These are phyloP conservation scores for Callyntrura sp. DNA, from an alignment of 2,888 invertebrate genomes.

Conservation along the genomic window DNA sequence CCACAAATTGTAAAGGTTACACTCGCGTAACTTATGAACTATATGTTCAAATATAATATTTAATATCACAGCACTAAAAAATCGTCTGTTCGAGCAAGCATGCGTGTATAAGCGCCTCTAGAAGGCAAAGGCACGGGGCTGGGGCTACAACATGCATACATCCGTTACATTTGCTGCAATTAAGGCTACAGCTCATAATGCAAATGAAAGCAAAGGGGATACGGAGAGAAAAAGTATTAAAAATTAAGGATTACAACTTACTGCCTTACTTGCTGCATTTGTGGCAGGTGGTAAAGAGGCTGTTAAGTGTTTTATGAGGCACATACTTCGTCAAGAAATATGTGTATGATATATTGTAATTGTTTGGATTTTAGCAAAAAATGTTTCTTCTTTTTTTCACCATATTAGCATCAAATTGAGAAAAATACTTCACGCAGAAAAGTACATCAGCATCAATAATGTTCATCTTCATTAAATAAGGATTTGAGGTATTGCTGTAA, in stretches of 20 bases:
- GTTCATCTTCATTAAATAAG: constrained; percentile 39
- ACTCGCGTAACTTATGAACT: not conserved
- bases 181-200: not conserved
- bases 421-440: constrained; percentile 8
- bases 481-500: constrained; percentile 28
- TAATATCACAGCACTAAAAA: not conserved
- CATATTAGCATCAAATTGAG: not conserved
- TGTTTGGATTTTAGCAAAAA: not conserved
- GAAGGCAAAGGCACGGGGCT: not conserved
- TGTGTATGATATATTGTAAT: not conserved
- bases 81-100: not conserved
- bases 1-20: not conserved
- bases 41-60: not conserved
- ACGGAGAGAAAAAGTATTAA: constrained; percentile 66
- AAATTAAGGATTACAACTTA: constrained; percentile 50
- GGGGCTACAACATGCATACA: not conserved
- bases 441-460: not conserved
- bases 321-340: not conserved
- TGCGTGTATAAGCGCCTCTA: not conserved
- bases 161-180: constrained; percentile 15
- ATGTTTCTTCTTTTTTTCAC: not conserved
- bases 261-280: constrained; percentile 18
- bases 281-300: constrained; percentile 8
- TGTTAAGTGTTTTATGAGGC: constrained; percentile 32
- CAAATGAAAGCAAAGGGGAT: constrained; percentile 52